A percentile compares a stretch with the other conserved stretches of the same genome.
These are phyloP conservation scores for Seriola aureovittata DNA, from an alignment of 2,113 vertebrate species.

Conservation along the genomic window DNA sequence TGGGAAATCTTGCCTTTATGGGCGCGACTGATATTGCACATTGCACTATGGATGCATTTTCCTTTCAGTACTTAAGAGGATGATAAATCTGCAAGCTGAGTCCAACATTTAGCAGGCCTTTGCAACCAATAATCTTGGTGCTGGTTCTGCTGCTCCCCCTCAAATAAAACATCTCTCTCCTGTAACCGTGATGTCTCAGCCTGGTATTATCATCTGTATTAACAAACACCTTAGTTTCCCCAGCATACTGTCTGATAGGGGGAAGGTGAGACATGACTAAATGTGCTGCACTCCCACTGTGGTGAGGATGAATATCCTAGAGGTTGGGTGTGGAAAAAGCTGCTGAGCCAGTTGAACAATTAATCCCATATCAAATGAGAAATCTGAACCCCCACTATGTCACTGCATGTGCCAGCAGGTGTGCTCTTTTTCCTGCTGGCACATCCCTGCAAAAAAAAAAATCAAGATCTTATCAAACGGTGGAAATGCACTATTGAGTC, in stretches of 20 bases:
- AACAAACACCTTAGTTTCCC: constrained; percentile 33
- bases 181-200: constrained; percentile 9
- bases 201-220: constrained; percentile 19
- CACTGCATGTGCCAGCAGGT: constrained; percentile 54
- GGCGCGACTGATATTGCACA: constrained; percentile 49
- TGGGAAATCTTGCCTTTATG: constrained; percentile 63
- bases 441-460: constrained; percentile 35
- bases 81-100: constrained; percentile 62
- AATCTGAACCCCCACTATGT: constrained; percentile 57
- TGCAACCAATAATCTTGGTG: constrained; percentile 49
- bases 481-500: constrained; percentile 25
- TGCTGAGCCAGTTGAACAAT: constrained; percentile 75
- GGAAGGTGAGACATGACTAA: constrained; percentile 49
- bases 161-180: constrained; percentile 53
- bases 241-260: constrained; percentile 18
- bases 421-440: constrained; percentile 48
- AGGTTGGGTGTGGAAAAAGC: constrained; percentile 49
- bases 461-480: constrained; percentile 38
- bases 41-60: constrained; percentile 57
- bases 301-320: constrained; percentile 58
- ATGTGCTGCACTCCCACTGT: constrained; percentile 33
- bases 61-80: constrained; percentile 57
- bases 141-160: constrained; percentile 31
- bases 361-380: constrained; percentile 74
- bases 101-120: constrained; percentile 44